Evolutionary conservation across 2,888 invertebrate genomes (phyloP).

Genomic region (Poecilobothrus nobilitatus): DNA sequence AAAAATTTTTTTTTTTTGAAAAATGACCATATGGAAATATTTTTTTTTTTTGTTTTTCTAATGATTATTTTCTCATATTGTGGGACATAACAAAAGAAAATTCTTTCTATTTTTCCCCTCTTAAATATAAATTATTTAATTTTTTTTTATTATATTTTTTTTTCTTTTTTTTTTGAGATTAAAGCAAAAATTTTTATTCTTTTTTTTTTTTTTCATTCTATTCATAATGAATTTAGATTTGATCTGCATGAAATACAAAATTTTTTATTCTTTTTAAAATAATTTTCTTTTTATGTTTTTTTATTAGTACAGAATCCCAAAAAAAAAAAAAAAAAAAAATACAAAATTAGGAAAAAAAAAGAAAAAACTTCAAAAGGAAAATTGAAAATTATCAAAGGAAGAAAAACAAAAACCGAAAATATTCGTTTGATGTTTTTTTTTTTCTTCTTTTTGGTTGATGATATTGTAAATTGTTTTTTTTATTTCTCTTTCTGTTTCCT

Average conservation of each 20-base stretch:
- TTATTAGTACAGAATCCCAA: neutral
- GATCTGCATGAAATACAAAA: neutral
- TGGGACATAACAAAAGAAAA: neutral
- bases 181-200: neutral
- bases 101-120: neutral
- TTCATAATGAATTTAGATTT: neutral
- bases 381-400: conserved; percentile 6
- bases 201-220: neutral
- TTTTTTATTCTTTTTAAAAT: neutral
- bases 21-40: neutral
- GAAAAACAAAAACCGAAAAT: neutral
- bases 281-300: neutral
- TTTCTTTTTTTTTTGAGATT: neutral
- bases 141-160: neutral
- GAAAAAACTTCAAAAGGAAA: neutral
- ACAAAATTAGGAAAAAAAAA: neutral
- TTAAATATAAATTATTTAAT: neutral
- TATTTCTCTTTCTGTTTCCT: neutral
- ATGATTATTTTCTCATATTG: neutral
- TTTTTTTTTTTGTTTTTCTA: neutral
- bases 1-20: neutral
- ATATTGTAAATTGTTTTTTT: no score
- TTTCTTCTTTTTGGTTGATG: no score
- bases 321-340: neutral
- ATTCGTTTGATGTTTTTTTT: neutral